Evolutionary conservation across 1,140 invertebrate species (phyloP).

Genomic region (Hormaphis cornu): DNA sequence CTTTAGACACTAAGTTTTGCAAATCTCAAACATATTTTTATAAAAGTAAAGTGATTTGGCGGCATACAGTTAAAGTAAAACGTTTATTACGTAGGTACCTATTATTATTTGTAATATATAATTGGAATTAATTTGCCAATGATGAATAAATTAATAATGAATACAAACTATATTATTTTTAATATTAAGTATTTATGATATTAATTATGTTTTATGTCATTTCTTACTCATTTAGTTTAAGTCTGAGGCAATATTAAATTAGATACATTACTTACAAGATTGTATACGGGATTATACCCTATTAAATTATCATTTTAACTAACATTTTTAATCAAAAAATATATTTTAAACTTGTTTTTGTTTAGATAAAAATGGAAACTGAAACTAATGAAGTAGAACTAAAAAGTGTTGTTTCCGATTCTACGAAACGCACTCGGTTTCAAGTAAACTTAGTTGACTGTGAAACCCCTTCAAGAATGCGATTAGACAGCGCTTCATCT

Average conservation of each 20-base stretch:
- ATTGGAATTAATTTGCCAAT: constrained; percentile 21
- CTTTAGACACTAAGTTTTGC: too few species aligned
- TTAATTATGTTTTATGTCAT: background rate
- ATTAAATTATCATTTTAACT: too few species aligned
- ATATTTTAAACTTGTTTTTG: too few species aligned
- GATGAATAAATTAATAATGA: constrained; percentile 17
- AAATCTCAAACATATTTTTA: too few species aligned
- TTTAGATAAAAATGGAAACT: background rate
- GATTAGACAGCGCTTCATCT: constrained; percentile 13
- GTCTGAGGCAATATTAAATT: constrained; percentile 29
- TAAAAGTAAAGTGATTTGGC: too few species aligned
- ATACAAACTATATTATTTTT: background rate
- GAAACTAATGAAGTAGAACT: constrained; percentile 8
- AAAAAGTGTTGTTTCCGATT: constrained; percentile 22
- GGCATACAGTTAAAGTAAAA: too few species aligned
- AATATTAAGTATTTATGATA: background rate
- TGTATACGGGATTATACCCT: too few species aligned
- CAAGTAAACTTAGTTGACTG: constrained; percentile 22
- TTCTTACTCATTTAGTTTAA: constrained; percentile 29
- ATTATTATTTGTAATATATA: background rate
- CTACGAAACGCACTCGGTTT: constrained; percentile 23
- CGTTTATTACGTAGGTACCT: too few species aligned
- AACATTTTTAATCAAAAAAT: too few species aligned
- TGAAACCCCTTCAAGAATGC: constrained; percentile 14
- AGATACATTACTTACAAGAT: background rate